A percentile compares a stretch with the other conserved stretches of the same genome.
Evolutionary conservation across 2,888 invertebrate species (phyloP).

Genomic region (Hanleya hanleyi): DNA sequence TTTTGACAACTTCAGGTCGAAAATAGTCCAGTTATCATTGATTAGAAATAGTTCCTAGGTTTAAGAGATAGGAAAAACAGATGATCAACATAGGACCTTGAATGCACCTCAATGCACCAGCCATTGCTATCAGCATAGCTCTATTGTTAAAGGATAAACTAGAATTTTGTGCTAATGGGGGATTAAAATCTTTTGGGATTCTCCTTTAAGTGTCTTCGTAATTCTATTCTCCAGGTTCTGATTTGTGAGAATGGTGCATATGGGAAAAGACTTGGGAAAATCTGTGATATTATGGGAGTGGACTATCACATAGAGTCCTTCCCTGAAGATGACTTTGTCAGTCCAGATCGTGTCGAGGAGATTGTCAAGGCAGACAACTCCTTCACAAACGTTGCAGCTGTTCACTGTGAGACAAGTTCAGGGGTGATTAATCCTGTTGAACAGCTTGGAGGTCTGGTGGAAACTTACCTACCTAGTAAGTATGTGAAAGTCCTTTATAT

Average conservation of each 20-base stretch:
- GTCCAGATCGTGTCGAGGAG: slow-evolving; percentile 51
- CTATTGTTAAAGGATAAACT: too few species aligned
- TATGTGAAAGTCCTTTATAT: neutral
- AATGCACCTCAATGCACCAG: too few species aligned
- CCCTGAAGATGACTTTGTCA: slow-evolving; percentile 69
- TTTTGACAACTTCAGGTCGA: too few species aligned
- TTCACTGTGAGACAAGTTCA: slow-evolving; percentile 76
- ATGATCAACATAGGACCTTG: too few species aligned
- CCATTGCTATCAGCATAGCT: too few species aligned
- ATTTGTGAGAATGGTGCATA: slow-evolving; percentile 75
- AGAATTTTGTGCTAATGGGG: too few species aligned
- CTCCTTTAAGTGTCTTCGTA: too few species aligned
- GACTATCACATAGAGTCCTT: slow-evolving; percentile 65
- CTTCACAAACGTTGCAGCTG: slow-evolving; percentile 72
- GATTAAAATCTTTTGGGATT: too few species aligned
- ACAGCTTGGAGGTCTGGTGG: slow-evolving; percentile 71
- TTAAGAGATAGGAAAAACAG: too few species aligned
- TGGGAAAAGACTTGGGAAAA: slow-evolving; percentile 73
- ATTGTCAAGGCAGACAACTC: slow-evolving; percentile 54
- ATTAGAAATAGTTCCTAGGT: too few species aligned
- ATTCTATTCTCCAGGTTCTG: slow-evolving; percentile 67
- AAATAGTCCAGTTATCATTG: too few species aligned
- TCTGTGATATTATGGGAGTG: slow-evolving; percentile 71
- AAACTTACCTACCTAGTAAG: slow-evolving; percentile 58
- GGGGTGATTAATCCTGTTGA: slow-evolving; percentile 74